phyloP scores from a whole-genome alignment of 2,888 invertebrate genomes.

The Harpagoxenus sublaevis region DNA sequence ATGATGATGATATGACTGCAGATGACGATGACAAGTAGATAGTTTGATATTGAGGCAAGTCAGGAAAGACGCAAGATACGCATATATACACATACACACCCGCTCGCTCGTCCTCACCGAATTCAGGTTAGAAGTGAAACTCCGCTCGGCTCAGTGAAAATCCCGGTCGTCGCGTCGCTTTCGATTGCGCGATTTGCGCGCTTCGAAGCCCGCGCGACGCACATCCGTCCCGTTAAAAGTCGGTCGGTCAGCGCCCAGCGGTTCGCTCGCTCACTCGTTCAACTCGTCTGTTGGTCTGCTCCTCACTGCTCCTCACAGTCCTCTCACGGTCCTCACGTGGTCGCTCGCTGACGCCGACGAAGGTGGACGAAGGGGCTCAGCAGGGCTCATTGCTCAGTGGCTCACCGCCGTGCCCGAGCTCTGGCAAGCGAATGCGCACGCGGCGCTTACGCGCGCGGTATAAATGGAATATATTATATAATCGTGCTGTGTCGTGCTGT shows the following conservation, averaged over 20 bases:
- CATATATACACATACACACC: neutral
- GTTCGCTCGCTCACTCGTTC: neutral
- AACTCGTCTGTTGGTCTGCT: neutral
- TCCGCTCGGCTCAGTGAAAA: conserved; percentile 68
- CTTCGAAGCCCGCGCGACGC: conserved; percentile 41
- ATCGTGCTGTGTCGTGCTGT: neutral
- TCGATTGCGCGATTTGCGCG: conserved; percentile 61
- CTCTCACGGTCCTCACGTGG: conserved; percentile 5
- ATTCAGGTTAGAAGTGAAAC: conserved; percentile 86
- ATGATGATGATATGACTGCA: neutral
- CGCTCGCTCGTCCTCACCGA: conserved; percentile 58
- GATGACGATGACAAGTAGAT: neutral
- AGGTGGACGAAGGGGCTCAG: neutral
- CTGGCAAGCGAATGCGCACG: conserved; percentile 54
- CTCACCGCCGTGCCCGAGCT: neutral
- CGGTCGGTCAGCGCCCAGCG: neutral
- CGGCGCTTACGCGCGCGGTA: conserved; percentile 29
- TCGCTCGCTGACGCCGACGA: neutral
- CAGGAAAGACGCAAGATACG: no score
- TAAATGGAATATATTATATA: neutral
- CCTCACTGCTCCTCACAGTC: no score
- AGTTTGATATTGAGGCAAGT: no score
- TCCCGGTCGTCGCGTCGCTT: conserved; percentile 66
- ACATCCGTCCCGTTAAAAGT: conserved; percentile 15
- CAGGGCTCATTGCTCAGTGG: no score